phyloP scores from a whole-genome alignment of 30 jellyfish, hydroid and myxozoan genomes.

The Hydra vulgaris region DNA sequence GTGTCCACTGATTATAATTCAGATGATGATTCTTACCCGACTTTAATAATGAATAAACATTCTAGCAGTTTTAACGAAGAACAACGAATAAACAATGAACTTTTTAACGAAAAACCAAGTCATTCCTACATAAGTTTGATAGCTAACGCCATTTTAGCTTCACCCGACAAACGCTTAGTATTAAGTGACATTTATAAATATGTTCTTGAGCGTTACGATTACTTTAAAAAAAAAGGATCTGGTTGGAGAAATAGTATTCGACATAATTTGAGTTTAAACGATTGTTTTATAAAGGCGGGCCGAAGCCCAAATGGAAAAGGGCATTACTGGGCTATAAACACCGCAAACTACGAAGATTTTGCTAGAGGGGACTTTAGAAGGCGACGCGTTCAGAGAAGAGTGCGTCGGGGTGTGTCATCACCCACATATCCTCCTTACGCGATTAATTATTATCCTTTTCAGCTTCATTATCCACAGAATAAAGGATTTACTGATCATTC shows the following conservation, averaged over 20 bases:
- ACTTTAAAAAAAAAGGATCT: slow-evolving; percentile 22
- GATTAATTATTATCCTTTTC: slow-evolving; percentile 1
- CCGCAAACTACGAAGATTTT: slow-evolving; percentile 34
- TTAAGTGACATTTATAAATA: slow-evolving; percentile 23
- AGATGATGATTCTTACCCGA: no score
- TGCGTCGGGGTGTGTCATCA: slow-evolving; percentile 24
- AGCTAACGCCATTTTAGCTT: slow-evolving; percentile 34
- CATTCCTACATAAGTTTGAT: slow-evolving; percentile 32
- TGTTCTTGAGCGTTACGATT: slow-evolving; percentile 10
- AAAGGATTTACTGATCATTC: no score
- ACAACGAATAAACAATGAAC: not conserved
- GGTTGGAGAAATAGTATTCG: slow-evolving; percentile 48
- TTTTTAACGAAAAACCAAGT: slow-evolving; percentile 21
- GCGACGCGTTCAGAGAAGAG: slow-evolving; percentile 40
- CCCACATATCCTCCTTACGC: slow-evolving; percentile 7
- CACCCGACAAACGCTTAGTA: slow-evolving; percentile 28
- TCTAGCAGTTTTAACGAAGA: not conserved
- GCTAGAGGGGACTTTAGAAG: slow-evolving; percentile 33
- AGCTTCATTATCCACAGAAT: no score
- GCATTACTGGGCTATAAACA: slow-evolving; percentile 37
- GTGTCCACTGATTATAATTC: not conserved
- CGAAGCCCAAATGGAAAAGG: slow-evolving; percentile 47
- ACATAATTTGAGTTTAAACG: slow-evolving; percentile 26
- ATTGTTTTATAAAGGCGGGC: slow-evolving; percentile 39
- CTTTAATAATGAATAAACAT: not conserved